Base-by-base conservation (phyloP, 2,888 invertebrate genomes). In the Tinea semifulvella region DNA sequence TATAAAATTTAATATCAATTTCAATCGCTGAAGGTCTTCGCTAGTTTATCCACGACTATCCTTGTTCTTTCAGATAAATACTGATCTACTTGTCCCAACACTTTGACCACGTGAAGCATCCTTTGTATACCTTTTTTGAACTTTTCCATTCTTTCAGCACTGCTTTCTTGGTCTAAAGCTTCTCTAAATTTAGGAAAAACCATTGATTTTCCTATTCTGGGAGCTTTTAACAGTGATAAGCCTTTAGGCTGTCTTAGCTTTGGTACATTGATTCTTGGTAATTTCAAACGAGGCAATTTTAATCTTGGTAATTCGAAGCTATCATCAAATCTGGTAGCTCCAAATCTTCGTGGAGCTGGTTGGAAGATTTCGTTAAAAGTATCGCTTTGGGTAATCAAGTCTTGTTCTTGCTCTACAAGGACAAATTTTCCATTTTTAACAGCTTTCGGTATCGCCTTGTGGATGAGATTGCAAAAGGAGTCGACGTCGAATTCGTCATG, bases 51-150 rank as follows among this genome's bases (percentile, higher is more conserved):
- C 6, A 79, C 61, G 14, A 80, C 56, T 43, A 76, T 73, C 27
- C 76, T 56, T 6, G 70, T 71, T 48, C 80, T 60, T 31, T 79
- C 76, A 1, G 80, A 74, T 26, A 80, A 35, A 47, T 79, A 80
- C 47, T 69, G 66, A 35, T 79, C 79, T 18, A 80, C 65, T 52
- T 74, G 68, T 0, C 75, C 71, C 17, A 80, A 52, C 11, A 79
- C 71, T 54, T 74, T 79, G 1, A 79, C 77, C 1, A 76, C 62
- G 27, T 73, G 68, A 3, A 79, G 49, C 70, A 80, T 64, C 53
- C 75, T 77, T 52, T 75, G 70, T 0, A 80, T 63, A 1, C 72
- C 76, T 49, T 74, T 80, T 52, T 76, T 77, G 46, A 80, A 71
- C 39, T 58, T 67, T 47, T 74, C 75, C 68, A 79, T 68, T 46